Evolutionary conservation across 2,113 vertebrate genomes (phyloP).

Genomic region (Diadophis punctatus): DNA sequence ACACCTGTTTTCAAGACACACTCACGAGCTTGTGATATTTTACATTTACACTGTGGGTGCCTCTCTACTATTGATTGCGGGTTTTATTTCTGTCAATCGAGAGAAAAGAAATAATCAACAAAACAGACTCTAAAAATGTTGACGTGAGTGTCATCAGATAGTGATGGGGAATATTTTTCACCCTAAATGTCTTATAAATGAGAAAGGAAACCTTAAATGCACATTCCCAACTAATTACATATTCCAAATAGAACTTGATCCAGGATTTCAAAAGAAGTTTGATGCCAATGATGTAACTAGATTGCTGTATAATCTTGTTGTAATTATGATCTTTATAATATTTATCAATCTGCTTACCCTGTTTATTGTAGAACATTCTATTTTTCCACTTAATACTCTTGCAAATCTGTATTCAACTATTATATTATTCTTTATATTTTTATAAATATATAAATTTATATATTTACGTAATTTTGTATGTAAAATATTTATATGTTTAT

Average conservation of each 20-base stretch:
- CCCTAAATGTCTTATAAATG: background rate
- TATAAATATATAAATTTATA: too few species aligned
- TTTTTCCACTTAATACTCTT: background rate
- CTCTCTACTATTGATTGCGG: background rate
- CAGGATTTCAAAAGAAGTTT: background rate
- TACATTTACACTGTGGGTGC: background rate
- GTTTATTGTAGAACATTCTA: background rate
- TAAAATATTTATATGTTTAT: too few species aligned
- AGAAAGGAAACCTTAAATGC: background rate
- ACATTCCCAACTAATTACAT: background rate
- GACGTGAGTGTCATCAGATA: background rate
- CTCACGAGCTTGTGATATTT: background rate
- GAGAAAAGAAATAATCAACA: constrained; percentile 1
- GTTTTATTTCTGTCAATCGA: constrained; percentile 3
- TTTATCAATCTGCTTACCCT: background rate
- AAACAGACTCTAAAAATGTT: background rate
- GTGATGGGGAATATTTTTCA: background rate
- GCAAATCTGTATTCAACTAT: background rate
- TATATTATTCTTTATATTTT: background rate
- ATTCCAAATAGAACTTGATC: background rate
- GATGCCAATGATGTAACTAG: background rate
- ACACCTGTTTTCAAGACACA: constrained; percentile 16
- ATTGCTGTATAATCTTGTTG: background rate
- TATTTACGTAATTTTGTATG: too few species aligned
- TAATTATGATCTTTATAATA: background rate